Conservation (phyloP, 2,888 invertebrate species). For the Limnephilus auricula region DNA sequence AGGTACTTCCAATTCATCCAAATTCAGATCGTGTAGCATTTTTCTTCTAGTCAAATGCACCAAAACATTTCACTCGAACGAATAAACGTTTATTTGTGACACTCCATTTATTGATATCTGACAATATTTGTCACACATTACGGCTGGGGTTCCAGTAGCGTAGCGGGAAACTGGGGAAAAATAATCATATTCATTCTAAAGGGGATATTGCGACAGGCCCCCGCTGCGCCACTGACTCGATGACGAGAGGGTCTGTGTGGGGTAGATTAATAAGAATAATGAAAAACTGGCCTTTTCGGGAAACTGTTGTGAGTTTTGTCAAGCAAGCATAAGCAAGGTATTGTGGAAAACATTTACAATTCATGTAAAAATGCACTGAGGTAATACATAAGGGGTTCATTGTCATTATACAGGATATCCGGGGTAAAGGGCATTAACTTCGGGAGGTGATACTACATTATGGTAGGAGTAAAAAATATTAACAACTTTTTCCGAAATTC, state of each 20-base stretch:
- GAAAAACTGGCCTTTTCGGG: neutral
- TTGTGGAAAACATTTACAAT: no score
- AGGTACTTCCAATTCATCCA: neutral
- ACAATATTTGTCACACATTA: slow-evolving; percentile 62
- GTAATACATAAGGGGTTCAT: no score
- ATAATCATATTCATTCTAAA: slow-evolving; percentile 32
- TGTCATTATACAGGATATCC: no score
- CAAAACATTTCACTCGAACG: slow-evolving; percentile 16
- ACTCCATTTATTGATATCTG: slow-evolving; percentile 30
- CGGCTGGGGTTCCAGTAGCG: slow-evolving; percentile 55
- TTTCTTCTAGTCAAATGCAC: neutral
- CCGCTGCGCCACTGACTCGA: slow-evolving; percentile 26
- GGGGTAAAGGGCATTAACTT: no score
- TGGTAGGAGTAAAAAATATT: no score
- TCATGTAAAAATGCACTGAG: no score
- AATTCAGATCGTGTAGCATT: neutral
- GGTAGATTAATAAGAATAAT: neutral
- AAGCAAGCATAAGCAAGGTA: neutral
- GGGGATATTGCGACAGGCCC: slow-evolving; percentile 10
- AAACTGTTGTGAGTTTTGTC: neutral
- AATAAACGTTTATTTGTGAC: slow-evolving; percentile 7
- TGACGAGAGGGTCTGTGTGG: slow-evolving; percentile 10
- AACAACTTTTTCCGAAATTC: no score
- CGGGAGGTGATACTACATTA: no score
- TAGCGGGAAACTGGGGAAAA: slow-evolving; percentile 36